phyloP scores from a whole-genome alignment of 2,888 invertebrate genomes.

The Trichacis sp. region DNA sequence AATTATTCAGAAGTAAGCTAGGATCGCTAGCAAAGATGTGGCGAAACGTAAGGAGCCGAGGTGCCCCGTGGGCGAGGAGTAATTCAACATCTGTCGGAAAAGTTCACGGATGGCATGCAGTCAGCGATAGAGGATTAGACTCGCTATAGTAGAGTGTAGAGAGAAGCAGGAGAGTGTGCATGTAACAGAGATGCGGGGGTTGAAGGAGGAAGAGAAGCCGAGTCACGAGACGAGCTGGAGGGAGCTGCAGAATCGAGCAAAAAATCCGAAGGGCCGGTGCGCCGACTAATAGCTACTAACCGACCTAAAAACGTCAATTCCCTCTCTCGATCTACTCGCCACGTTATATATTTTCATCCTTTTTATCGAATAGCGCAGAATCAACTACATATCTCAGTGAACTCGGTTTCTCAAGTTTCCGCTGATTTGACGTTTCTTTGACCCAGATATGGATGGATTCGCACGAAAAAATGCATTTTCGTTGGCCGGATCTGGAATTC shows the following conservation, averaged over 20 bases:
- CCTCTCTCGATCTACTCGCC: constrained; percentile 8
- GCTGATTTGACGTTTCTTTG: too few species aligned
- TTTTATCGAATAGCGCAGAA: too few species aligned
- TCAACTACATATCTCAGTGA: too few species aligned
- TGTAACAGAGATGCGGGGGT: constrained; percentile 41
- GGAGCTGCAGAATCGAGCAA: constrained; percentile 48
- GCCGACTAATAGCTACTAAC: constrained; percentile 46
- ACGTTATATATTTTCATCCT: too few species aligned
- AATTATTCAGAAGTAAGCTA: neutral
- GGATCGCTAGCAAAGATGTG: neutral
- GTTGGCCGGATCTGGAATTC: too few species aligned
- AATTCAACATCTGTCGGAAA: constrained; percentile 44
- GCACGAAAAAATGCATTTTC: too few species aligned
- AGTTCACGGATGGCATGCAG: constrained; percentile 33
- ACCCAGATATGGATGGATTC: too few species aligned
- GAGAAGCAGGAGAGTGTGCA: constrained; percentile 12
- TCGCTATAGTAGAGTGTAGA: too few species aligned
- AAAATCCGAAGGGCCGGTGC: constrained; percentile 49
- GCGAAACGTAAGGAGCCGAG: constrained; percentile 9
- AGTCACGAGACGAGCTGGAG: constrained; percentile 46
- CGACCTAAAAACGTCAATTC: constrained; percentile 53
- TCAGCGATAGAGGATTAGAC: too few species aligned
- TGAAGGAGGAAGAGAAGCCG: constrained; percentile 39
- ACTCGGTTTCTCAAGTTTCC: too few species aligned
- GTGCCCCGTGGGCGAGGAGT: constrained; percentile 30